Base-by-base conservation (phyloP, 2,888 invertebrate genomes). In the Cosmorhoe ocellata region DNA sequence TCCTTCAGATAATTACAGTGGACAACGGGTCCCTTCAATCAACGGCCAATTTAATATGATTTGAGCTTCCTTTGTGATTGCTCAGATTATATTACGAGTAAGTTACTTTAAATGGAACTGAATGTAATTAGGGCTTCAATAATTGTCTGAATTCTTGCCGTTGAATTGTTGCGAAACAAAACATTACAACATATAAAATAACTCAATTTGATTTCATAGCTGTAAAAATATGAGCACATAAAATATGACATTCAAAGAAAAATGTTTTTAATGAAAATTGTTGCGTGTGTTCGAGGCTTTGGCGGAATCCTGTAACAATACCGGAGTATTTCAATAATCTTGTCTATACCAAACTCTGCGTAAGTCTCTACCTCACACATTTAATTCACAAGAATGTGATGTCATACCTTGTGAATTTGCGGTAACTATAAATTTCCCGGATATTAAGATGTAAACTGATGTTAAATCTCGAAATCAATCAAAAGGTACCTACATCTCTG, bases 21-120 rank as follows among this genome's bases (percentile, higher is more conserved):
- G 71, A 85, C 84, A 87, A 84, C 74, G 79, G 74, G 63, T 73
- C 84, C 81, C 79, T 83, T 84, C 84, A 87, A 84, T 87, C 77
- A 84, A 80, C 80, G 78, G 76, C 56, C 81, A 81, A 76, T 84
- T 85, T 76, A 84, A 85, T 81, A 81, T 79, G 78, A 84, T 85
- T 84, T 73, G 67, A 80, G 78, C 77, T 79, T 83, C 83, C 82
- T 80, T 71, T 80, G 64, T 74, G 61, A 74, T 77, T 77, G 71
- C 74, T 71, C 65, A 70, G 57, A 67, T 62, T 61, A 67, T 73
- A 74, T 79, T 61, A n/a, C n/a, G n/a, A n/a, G n/a, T n/a, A 59
- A 58, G 68, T 82, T 81, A 75, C 76, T 50, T 64, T 58, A 67
- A 47, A 39, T 43, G 34, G 36, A 48, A 63, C 53, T 50, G 56